Conservation (phyloP, 2,888 invertebrate genomes). For the Himalopsyche anomala region DNA sequence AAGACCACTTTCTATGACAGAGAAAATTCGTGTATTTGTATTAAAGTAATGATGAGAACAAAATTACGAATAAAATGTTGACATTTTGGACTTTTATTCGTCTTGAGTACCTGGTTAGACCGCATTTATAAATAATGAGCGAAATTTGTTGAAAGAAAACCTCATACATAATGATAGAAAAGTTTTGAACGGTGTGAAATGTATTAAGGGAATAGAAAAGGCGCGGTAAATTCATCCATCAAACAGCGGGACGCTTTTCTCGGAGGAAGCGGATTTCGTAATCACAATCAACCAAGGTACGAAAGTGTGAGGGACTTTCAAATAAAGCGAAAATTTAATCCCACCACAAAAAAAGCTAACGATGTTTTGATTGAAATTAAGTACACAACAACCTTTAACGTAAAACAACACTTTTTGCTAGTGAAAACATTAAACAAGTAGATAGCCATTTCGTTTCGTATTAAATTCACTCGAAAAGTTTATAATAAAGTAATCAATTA, state of each 20-base stretch:
- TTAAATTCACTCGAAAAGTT: neutral
- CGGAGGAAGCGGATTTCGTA: constrained; percentile 16
- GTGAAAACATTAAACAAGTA: neutral
- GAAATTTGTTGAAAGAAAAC: constrained; percentile 6
- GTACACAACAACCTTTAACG: neutral
- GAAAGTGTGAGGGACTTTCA: neutral
- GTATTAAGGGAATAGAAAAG: constrained; percentile 12
- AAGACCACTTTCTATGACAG: no score
- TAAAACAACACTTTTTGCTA: neutral
- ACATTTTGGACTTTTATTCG: neutral
- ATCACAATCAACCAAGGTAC: neutral
- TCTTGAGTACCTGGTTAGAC: neutral
- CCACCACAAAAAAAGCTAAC: constrained; percentile 25
- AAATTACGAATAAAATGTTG: no score
- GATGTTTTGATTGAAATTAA: constrained; percentile 26
- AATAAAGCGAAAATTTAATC: constrained; percentile 27
- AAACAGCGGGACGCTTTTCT: constrained; percentile 31
- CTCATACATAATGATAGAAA: constrained; percentile 12
- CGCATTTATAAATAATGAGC: neutral
- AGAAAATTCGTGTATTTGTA: no score
- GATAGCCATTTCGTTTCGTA: neutral
- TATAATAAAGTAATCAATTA: no score
- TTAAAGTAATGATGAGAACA: no score
- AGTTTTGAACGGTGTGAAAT: constrained; percentile 13
- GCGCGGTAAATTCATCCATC: constrained; percentile 8